Evolutionary conservation across 2,888 invertebrate species (phyloP), one percentile per base, ranked within the genome.

Genomic region (Dryadula phaetusa): DNA sequence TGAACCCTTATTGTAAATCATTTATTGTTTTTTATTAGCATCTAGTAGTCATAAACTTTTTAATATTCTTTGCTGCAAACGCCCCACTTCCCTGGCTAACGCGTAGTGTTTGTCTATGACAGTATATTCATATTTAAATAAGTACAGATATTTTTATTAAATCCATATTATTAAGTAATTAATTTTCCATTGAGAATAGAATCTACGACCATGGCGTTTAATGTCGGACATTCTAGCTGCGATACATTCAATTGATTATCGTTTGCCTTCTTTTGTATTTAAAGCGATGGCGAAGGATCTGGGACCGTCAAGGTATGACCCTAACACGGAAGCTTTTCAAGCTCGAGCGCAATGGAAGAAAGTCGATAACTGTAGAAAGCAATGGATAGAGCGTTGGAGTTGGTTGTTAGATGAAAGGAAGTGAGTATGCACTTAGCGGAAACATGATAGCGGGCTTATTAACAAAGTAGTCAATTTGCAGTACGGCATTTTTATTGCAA

Each of bases 341-440:
- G 87, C 89, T 86, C 79, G 92, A 25, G 90, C 92, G 4, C 91
- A 92, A 70, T 90, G 89, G 89, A 83, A 84, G 72, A 92, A 92
- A 72, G 79, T 77, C n/a, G 91, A 90, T 5, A 87, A 82, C 61
- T 92, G 92, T 74, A 80, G 82, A 28, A 83, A 88, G 66, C 82
- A 80, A 73, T 92, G 92, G 92, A 76, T 77, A 49, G 86, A 88
- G n/a, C 79, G 82, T 5, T 92, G 92, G 92, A 84, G 83, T 71
- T 92, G 92, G 92, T 78, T 92, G 6, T 78, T 92, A 1, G 90
- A 90, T 3, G 92, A 92, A 74, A 81, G 82, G 72, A 81, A 79
- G 92, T 90, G 70, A 75, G 69, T 44, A 44, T 32, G 16, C 14
- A 20, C 7, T 20, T 54, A 34, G 6, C 20, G n/a, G 8, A 37